A percentile compares a stretch with the other conserved stretches of the same genome.
phyloP scores from a whole-genome alignment of 1,140 invertebrate species.

The Drosophila yakuba region DNA sequence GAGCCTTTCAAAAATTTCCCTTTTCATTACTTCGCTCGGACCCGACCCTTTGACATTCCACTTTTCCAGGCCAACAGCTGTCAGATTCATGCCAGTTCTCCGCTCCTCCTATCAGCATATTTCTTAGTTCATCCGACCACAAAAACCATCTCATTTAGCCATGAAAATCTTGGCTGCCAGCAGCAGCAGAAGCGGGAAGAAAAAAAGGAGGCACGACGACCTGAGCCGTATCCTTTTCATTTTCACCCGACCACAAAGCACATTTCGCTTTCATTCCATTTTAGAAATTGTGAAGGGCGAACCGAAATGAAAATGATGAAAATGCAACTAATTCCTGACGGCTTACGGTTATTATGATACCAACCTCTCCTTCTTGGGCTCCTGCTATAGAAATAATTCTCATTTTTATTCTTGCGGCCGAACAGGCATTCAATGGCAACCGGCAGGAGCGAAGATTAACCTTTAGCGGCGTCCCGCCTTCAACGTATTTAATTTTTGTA shows the following conservation, averaged over 20 bases:
- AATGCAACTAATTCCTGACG: constrained; percentile 82
- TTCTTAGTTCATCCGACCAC: constrained; percentile 65
- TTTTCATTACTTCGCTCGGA: constrained; percentile 52
- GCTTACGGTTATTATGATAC: constrained; percentile 73
- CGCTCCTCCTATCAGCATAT: constrained; percentile 47
- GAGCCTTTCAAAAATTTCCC: constrained; percentile 42
- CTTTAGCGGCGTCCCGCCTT: constrained; percentile 65
- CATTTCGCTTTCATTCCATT: constrained; percentile 79
- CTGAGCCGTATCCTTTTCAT: constrained; percentile 77
- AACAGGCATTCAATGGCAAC: constrained; percentile 56
- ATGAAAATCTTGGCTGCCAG: constrained; percentile 72
- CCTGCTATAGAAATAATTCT: constrained; percentile 45
- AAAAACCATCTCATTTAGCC: constrained; percentile 82
- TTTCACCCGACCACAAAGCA: constrained; percentile 75
- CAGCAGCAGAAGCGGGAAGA: constrained; percentile 28
- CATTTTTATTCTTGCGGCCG: constrained; percentile 51
- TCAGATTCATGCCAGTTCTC: constrained; percentile 52
- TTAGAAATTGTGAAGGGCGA: constrained; percentile 55
- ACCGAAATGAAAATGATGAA: constrained; percentile 74
- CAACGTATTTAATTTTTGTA: constrained; percentile 70
- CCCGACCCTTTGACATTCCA: constrained; percentile 55
- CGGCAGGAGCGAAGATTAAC: constrained; percentile 65
- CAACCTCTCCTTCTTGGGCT: constrained; percentile 15
- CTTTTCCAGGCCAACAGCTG: constrained; percentile 63
- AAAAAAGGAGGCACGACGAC: constrained; percentile 30